Percentiles rank a stretch among this genome's conserved stretches.
Conservation (phyloP, 2,888 invertebrate genomes). For the Timema podura region DNA sequence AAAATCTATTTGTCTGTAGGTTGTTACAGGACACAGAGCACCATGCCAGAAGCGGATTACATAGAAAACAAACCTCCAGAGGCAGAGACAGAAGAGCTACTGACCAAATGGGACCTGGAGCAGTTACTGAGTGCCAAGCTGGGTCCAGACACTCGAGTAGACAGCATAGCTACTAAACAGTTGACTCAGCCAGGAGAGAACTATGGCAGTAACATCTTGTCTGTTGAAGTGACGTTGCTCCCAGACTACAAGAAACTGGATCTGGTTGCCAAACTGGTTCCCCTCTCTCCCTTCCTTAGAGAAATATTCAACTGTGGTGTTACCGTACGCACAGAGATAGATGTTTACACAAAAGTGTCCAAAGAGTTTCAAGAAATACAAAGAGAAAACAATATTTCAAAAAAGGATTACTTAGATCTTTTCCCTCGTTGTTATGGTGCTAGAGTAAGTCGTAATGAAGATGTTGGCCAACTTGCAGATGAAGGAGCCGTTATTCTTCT, state of each 20-base stretch:
- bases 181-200: constrained; percentile 44
- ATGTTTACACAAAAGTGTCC: constrained; percentile 40
- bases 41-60: too few relatives aligned
- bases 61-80: too few relatives aligned
- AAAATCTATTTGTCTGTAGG: too few relatives aligned
- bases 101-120: too few relatives aligned
- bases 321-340: constrained; percentile 42
- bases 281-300: constrained; percentile 39
- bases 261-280: constrained; percentile 43
- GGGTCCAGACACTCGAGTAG: neutral
- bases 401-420: constrained; percentile 36
- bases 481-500: constrained; percentile 40
- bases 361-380: constrained; percentile 37
- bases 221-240: constrained; percentile 36
- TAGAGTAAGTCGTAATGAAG: constrained; percentile 37
- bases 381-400: constrained; percentile 35
- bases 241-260: constrained; percentile 35
- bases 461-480: constrained; percentile 37
- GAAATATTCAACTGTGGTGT: constrained; percentile 42
- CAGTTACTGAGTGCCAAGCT: neutral
- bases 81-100: too few relatives aligned
- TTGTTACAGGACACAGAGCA: too few relatives aligned
- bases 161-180: neutral
- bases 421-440: constrained; percentile 41
- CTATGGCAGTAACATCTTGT: constrained; percentile 43